Evolutionary conservation across 2,797 vertebrate species (phyloP).

Genomic region (Anas flavirostris): DNA sequence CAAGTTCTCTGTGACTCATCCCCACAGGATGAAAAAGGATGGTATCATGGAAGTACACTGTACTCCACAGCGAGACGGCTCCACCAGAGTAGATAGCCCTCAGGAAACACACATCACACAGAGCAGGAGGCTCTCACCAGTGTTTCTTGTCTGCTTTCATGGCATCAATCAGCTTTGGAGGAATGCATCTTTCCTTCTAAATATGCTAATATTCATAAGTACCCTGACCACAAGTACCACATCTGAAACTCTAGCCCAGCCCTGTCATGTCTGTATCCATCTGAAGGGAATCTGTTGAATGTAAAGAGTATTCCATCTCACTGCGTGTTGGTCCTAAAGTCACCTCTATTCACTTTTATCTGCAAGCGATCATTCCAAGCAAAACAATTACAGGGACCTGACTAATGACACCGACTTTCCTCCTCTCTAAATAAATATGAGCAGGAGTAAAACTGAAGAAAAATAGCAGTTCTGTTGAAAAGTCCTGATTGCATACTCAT

Average conservation of each 20-base stretch:
- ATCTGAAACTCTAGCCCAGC: neutral
- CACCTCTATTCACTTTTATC: neutral
- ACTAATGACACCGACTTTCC: slow-evolving; percentile 29
- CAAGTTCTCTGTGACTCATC: neutral
- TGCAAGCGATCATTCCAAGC: neutral
- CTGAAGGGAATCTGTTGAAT: neutral
- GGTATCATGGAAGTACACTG: neutral
- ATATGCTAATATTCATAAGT: neutral
- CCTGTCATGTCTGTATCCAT: neutral
- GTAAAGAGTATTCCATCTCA: neutral
- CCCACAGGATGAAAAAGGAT: neutral
- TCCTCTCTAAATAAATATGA: slow-evolving; percentile 38
- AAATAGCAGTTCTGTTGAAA: slow-evolving; percentile 49
- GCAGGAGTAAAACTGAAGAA: slow-evolving; percentile 29
- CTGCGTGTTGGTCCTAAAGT: neutral
- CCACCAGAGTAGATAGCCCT: neutral
- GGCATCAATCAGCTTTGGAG: neutral
- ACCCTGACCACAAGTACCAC: neutral
- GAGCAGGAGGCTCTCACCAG: neutral
- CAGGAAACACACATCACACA: neutral
- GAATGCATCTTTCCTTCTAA: neutral
- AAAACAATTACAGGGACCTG: neutral
- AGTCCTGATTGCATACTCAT: neutral
- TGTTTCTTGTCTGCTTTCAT: neutral
- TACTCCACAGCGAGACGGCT: neutral